Evolutionary conservation across 2,797 vertebrate species (phyloP).

Genomic region (Pangasius mekongensis): DNA sequence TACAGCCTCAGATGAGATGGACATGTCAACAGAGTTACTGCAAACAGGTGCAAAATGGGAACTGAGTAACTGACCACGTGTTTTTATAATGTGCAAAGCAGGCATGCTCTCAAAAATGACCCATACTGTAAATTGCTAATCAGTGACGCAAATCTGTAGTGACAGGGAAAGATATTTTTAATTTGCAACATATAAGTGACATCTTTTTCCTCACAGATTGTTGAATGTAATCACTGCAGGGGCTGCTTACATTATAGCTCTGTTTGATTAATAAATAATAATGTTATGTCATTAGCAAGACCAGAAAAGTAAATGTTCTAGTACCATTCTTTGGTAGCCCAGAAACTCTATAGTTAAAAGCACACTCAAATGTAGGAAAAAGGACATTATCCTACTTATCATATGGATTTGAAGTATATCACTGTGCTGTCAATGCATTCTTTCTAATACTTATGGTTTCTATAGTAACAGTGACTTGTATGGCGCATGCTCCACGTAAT

Average conservation of each 20-base stretch:
- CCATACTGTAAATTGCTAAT: slow-evolving; percentile 22
- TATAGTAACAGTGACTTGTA: not conserved
- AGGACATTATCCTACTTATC: not conserved
- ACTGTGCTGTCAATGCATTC: not conserved
- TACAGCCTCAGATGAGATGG: slow-evolving; percentile 42
- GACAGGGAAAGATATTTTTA: slow-evolving; percentile 34
- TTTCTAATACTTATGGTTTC: not conserved
- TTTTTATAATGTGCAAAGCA: slow-evolving; percentile 17
- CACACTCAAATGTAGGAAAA: not conserved
- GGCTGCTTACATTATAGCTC: not conserved
- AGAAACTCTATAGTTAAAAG: not conserved
- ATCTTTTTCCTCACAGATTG: not conserved
- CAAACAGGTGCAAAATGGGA: slow-evolving; percentile 33
- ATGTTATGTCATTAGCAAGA: too few relatives aligned
- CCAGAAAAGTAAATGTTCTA: not conserved
- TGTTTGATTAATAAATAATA: not conserved
- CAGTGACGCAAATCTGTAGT: slow-evolving; percentile 22
- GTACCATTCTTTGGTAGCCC: not conserved
- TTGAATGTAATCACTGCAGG: not conserved
- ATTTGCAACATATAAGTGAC: slow-evolving; percentile 4
- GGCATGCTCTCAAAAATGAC: not conserved
- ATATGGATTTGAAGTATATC: not conserved
- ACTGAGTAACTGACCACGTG: slow-evolving; percentile 33
- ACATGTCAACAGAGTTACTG: not conserved
- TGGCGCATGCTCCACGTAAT: not conserved